Conservation (phyloP, 2,797 vertebrate genomes). For the Dipus sagitta region DNA sequence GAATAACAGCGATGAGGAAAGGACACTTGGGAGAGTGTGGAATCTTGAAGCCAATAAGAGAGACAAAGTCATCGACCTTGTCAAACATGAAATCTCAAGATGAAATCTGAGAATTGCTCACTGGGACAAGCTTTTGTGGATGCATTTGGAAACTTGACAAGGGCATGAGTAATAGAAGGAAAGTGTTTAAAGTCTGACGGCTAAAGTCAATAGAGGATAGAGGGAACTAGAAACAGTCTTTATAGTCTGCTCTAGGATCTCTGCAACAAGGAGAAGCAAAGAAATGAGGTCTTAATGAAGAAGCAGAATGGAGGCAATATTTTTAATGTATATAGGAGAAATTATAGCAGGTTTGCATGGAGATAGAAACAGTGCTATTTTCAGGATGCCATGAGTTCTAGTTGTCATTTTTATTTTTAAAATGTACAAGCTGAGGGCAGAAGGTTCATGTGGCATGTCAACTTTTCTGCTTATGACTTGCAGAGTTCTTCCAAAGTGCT, state of each 20-base stretch:
- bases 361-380: neutral
- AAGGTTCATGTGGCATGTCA: neutral
- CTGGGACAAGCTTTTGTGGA: neutral
- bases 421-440: neutral
- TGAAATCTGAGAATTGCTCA: neutral
- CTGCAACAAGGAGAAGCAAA: neutral
- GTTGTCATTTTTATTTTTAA: neutral
- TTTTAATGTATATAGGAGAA: neutral
- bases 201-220: neutral
- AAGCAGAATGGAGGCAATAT: neutral
- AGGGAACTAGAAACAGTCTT: neutral
- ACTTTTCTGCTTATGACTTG: neutral
- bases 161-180: neutral
- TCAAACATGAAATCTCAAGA: neutral
- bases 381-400: neutral
- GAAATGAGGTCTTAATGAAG: neutral
- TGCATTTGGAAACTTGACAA: neutral
- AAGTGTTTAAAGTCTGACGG: neutral
- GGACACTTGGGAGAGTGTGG: neutral
- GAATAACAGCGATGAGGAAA: neutral
- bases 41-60: neutral
- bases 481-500: neutral
- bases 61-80: neutral
- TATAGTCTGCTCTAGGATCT: neutral
- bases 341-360: neutral